Evolutionary conservation across 2,888 invertebrate species (phyloP).

Genomic region (Salpingus planirostris): DNA sequence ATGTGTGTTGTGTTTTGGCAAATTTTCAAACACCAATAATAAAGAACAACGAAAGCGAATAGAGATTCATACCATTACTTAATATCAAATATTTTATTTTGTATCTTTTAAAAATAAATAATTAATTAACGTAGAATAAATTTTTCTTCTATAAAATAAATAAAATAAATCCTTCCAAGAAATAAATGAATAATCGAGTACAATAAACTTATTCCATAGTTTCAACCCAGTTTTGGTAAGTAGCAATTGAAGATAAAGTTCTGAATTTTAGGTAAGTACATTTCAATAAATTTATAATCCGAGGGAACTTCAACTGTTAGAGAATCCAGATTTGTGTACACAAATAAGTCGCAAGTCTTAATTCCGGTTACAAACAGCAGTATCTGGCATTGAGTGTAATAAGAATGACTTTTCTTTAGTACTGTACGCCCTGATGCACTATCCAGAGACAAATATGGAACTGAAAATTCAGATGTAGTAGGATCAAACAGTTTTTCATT

Average conservation of each 20-base stretch:
- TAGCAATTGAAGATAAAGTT: too few relatives aligned
- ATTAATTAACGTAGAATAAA: not conserved
- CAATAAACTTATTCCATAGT: too few relatives aligned
- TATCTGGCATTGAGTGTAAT: slow-evolving; percentile 2
- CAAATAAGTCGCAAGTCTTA: not conserved
- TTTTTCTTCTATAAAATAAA: too few relatives aligned
- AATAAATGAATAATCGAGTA: slow-evolving; percentile 1
- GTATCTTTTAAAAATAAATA: not conserved
- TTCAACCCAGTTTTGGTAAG: too few relatives aligned
- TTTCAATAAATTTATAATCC: too few relatives aligned
- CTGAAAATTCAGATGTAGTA: too few relatives aligned
- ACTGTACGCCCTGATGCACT: not conserved
- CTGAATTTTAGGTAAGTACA: too few relatives aligned
- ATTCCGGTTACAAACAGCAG: slow-evolving; percentile 2
- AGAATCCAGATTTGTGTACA: not conserved
- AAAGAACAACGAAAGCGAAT: not conserved
- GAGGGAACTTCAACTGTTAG: not conserved
- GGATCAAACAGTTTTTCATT: not conserved
- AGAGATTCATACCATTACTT: not conserved
- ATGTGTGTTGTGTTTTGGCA: slow-evolving; percentile 9
- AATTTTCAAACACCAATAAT: slow-evolving; percentile 9
- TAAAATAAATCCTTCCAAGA: not conserved
- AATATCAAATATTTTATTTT: not conserved
- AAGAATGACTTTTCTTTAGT: not conserved
- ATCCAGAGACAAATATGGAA: not conserved